Percentiles rank a stretch among this genome's conserved stretches.
phyloP scores from a whole-genome alignment of 1,140 invertebrate genomes.

The Cyclargus thomasi region DNA sequence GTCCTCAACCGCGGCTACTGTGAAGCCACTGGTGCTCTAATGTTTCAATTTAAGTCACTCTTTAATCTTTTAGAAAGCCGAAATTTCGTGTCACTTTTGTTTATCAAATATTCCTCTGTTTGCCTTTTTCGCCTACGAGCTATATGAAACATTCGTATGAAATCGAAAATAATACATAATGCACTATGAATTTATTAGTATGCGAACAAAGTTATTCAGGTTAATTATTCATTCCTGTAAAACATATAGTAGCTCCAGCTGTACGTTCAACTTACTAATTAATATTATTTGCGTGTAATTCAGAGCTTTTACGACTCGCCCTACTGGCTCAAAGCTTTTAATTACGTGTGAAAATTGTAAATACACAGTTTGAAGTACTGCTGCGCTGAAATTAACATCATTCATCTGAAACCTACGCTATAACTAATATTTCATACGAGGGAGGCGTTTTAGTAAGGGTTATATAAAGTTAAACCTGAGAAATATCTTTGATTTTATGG shows the following conservation, averaged over 20 bases:
- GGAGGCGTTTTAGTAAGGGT: neutral
- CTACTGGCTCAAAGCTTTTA: neutral
- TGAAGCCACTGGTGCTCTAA: neutral
- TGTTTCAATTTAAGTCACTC: neutral
- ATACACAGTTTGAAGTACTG: neutral
- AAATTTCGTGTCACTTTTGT: no score
- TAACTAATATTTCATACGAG: neutral
- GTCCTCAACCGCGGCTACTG: neutral
- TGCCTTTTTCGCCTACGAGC: no score
- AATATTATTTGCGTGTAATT: neutral
- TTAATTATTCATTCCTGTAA: no score
- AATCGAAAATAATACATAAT: no score
- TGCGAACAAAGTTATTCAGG: no score
- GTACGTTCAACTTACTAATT: neutral
- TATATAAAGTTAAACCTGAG: no score
- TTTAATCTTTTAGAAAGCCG: no score
- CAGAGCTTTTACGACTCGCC: neutral
- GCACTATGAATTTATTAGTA: no score
- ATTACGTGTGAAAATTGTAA: constrained; percentile 1
- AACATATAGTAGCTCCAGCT: neutral
- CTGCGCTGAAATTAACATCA: neutral
- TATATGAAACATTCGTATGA: no score
- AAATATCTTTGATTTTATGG: no score
- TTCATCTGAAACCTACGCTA: neutral
- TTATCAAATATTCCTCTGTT: no score